Percentiles rank a stretch among this genome's conserved stretches.
Conservation (phyloP, 2,888 invertebrate genomes). For the Calameuta pallipes region DNA sequence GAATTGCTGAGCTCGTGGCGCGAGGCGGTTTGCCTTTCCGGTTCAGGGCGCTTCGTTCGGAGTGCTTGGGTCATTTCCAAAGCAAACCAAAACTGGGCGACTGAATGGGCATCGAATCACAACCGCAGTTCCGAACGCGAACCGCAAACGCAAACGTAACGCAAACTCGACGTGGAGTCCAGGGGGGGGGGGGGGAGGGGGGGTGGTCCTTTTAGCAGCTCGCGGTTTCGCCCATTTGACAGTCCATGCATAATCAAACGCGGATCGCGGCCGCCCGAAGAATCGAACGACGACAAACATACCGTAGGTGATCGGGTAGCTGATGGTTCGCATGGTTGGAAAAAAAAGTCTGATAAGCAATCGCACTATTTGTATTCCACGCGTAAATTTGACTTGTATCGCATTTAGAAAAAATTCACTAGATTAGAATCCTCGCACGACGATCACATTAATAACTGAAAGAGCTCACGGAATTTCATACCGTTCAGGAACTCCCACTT, state of each 20-base stretch:
- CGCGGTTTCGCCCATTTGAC: constrained; percentile 56
- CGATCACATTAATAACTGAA: neutral
- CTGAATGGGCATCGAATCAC: constrained; percentile 61
- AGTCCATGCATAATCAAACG: constrained; percentile 53
- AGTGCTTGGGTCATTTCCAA: constrained; percentile 63
- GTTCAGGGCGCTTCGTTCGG: constrained; percentile 48
- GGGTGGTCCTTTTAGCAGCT: constrained; percentile 50
- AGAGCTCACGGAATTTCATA: neutral
- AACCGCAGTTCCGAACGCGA: constrained; percentile 49
- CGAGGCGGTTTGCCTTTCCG: constrained; percentile 51
- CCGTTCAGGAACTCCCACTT: constrained; percentile 16
- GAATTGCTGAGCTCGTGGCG: constrained; percentile 14
- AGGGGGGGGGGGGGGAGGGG: neutral
- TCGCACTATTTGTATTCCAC: neutral
- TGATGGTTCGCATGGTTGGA: constrained; percentile 28
- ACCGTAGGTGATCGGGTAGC: constrained; percentile 9
- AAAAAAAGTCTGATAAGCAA: neutral
- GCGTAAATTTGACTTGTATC: neutral
- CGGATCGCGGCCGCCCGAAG: neutral
- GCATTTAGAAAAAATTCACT: neutral
- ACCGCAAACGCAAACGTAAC: constrained; percentile 56
- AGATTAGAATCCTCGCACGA: neutral
- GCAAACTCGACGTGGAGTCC: constrained; percentile 46
- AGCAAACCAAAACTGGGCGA: constrained; percentile 60
- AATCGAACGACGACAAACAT: constrained; percentile 18